phyloP scores from a whole-genome alignment of 2,888 invertebrate species.

The Stenchaetothrips biformis region DNA sequence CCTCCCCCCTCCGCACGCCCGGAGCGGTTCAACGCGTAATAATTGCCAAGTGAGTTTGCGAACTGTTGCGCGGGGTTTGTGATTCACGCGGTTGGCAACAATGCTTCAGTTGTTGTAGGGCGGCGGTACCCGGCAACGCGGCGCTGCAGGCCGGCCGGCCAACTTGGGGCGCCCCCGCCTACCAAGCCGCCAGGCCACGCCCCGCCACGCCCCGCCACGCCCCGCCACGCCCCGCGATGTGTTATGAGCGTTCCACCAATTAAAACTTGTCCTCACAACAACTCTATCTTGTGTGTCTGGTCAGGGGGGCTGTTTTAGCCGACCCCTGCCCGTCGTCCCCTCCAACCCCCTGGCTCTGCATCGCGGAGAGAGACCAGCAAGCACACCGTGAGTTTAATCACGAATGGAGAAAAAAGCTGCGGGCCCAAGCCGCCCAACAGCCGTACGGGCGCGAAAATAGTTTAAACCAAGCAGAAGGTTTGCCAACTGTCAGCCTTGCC shows the following conservation, averaged over 20 bases:
- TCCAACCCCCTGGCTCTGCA: background rate
- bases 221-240: background rate
- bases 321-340: background rate
- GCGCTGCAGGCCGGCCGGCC: background rate
- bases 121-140: background rate
- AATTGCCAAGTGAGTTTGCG: constrained; percentile 20
- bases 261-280: background rate
- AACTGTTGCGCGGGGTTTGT: constrained; percentile 11
- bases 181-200: no score
- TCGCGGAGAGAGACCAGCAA: no score
- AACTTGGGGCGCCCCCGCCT: background rate
- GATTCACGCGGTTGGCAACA: constrained; percentile 7
- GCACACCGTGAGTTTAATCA: no score
- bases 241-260: constrained; percentile 6
- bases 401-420: no score
- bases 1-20: background rate
- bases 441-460: no score
- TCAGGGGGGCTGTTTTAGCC: no score
- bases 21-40: constrained; percentile 20
- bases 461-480: no score
- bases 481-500: no score
- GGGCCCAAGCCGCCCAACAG: no score
- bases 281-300: background rate
- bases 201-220: background rate
- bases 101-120: constrained; percentile 11